Conservation (phyloP, 2,888 invertebrate genomes). For the Drosophila melanosoma region DNA sequence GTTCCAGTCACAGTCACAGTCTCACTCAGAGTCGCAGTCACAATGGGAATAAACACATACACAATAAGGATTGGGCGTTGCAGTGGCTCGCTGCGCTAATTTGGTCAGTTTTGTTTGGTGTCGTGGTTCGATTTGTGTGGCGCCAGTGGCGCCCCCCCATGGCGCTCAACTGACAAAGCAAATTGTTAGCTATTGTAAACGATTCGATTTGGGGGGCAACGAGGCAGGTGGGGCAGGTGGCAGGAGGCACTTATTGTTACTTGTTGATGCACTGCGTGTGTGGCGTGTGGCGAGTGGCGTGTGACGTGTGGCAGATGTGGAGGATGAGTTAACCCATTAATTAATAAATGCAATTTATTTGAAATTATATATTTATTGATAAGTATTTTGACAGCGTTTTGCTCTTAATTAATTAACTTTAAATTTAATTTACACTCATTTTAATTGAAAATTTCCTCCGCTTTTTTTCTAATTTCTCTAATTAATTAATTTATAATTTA, state of each 20-base stretch:
- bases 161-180: slow-evolving; percentile 62
- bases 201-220: slow-evolving; percentile 40
- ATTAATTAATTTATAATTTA: neutral
- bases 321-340: neutral
- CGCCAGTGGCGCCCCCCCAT: slow-evolving; percentile 71
- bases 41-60: slow-evolving; percentile 4
- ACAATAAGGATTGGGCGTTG: slow-evolving; percentile 63
- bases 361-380: neutral
- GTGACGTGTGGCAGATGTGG: neutral
- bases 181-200: slow-evolving; percentile 59
- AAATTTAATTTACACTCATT: no score
- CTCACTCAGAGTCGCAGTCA: neutral
- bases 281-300: neutral
- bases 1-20: neutral
- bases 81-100: slow-evolving; percentile 66
- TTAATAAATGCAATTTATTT: neutral
- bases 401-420: neutral
- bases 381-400: neutral
- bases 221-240: neutral
- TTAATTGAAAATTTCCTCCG: no score
- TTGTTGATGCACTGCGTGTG: neutral
- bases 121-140: slow-evolving; percentile 55
- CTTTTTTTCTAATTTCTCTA: no score
- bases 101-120: slow-evolving; percentile 49
- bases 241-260: slow-evolving; percentile 12